These are phyloP conservation scores for Catharus bicknelli DNA, from an alignment of 2,113 vertebrate species.

Conservation along the genomic window DNA sequence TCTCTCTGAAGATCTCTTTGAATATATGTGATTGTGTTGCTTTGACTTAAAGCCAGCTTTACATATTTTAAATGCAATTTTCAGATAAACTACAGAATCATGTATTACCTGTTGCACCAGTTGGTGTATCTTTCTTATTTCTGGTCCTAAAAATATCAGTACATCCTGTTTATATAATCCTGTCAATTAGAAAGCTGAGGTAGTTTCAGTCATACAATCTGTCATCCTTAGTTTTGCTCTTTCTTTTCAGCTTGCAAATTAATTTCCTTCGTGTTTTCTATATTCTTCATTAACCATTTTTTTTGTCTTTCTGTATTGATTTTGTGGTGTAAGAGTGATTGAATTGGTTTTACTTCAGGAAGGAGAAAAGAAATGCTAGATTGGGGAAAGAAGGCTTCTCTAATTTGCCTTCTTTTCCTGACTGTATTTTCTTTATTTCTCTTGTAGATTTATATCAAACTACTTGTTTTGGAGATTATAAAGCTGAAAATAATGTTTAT, in stretches of 20 bases:
- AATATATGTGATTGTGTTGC: not conserved
- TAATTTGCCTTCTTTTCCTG: not conserved
- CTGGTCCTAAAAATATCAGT: not conserved
- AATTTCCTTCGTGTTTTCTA: not conserved
- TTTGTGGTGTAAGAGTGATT: not conserved
- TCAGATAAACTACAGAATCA: not conserved
- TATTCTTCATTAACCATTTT: not conserved
- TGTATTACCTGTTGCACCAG: not conserved
- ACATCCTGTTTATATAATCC: not conserved
- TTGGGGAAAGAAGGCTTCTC: not conserved
- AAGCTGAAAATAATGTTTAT: not conserved
- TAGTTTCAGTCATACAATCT: not conserved
- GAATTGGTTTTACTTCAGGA: not conserved
- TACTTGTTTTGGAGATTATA: not conserved
- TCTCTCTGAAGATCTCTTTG: not conserved
- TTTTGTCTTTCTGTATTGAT: not conserved
- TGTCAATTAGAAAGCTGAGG: not conserved
- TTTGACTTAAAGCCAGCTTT: not conserved
- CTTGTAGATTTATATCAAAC: not conserved
- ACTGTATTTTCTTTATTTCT: not conserved
- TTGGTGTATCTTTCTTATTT: not conserved
- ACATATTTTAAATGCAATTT: not conserved
- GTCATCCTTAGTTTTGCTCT: not conserved
- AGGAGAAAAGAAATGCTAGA: not conserved
- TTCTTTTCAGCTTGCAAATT: not conserved